phyloP scores from a whole-genome alignment of 2,797 vertebrate species.

The Muraenolepis orangiensis region DNA sequence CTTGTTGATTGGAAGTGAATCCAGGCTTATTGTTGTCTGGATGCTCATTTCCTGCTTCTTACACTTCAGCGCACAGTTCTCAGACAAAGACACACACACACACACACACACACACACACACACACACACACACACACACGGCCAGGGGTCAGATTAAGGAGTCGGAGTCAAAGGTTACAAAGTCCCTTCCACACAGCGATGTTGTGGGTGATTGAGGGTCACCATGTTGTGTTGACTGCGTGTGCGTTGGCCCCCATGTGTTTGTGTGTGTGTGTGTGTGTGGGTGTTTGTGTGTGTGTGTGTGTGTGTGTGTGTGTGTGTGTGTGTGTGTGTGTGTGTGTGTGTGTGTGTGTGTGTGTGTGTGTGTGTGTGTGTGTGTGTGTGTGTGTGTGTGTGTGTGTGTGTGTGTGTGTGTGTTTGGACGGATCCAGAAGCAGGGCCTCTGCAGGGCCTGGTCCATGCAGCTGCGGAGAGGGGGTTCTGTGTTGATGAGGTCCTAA shows the following conservation, averaged over 20 bases:
- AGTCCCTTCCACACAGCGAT: constrained; percentile 41
- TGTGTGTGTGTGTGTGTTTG: constrained; percentile 13
- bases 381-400: constrained; percentile 11
- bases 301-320: constrained; percentile 10
- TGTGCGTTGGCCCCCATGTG: constrained; percentile 13
- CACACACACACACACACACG: constrained; percentile 4
- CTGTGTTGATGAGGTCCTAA: constrained; percentile 69
- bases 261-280: constrained; percentile 10
- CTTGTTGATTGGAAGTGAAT: constrained; percentile 59
- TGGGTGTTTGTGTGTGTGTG: constrained; percentile 11
- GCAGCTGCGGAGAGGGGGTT: constrained; percentile 54
- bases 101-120: constrained; percentile 32
- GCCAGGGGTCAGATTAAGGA: constrained; percentile 55
- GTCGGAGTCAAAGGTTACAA: constrained; percentile 56
- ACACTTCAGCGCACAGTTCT: constrained; percentile 52
- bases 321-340: not conserved
- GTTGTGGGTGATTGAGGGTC: constrained; percentile 40
- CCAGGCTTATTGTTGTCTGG: constrained; percentile 60
- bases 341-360: constrained; percentile 9
- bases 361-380: constrained; percentile 9
- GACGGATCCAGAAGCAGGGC: not conserved
- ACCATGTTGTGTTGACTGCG: constrained; percentile 8
- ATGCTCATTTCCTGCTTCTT: constrained; percentile 73
- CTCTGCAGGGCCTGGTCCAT: constrained; percentile 39
- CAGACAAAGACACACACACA: constrained; percentile 22